A percentile compares a stretch with the other conserved stretches of the same genome.
Conservation (phyloP, 2,113 vertebrate genomes). For the Amphiprion percula region DNA sequence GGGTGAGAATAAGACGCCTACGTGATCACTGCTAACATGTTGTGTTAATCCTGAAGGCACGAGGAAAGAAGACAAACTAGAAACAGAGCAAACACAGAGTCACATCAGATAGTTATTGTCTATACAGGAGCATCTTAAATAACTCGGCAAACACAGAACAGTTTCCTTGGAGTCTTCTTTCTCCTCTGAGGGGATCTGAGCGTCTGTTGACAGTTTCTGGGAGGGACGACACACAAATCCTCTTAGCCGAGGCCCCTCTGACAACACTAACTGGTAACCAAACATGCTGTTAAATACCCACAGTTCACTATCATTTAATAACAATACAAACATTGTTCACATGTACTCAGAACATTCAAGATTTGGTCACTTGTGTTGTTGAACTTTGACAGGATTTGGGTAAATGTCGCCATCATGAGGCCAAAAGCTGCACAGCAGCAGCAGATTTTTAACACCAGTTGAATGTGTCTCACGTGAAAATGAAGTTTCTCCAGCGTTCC, state of each 20-base stretch:
- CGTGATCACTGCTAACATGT: neutral
- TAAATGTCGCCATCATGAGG: constrained; percentile 57
- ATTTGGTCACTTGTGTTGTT: neutral
- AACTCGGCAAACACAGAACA: constrained; percentile 44
- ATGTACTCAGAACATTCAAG: neutral
- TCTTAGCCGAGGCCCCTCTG: constrained; percentile 33
- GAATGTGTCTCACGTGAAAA: too few relatives aligned
- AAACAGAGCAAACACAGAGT: constrained; percentile 68
- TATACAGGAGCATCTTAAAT: constrained; percentile 42
- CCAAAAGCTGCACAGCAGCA: neutral
- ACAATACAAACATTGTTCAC: neutral
- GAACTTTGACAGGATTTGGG: neutral
- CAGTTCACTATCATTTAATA: neutral
- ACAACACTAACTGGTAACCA: constrained; percentile 26
- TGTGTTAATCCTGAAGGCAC: neutral
- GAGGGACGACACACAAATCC: constrained; percentile 55
- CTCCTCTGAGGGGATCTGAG: constrained; percentile 56
- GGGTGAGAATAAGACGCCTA: neutral
- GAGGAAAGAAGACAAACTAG: constrained; percentile 64
- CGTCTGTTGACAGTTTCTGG: constrained; percentile 66
- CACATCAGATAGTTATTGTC: constrained; percentile 21
- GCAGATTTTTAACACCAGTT: neutral
- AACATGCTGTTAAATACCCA: neutral
- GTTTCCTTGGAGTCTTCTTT: constrained; percentile 27
- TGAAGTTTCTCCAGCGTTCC: too few relatives aligned